phyloP scores from a whole-genome alignment of 1,140 invertebrate genomes.

The Rhopalosiphum maidis region DNA sequence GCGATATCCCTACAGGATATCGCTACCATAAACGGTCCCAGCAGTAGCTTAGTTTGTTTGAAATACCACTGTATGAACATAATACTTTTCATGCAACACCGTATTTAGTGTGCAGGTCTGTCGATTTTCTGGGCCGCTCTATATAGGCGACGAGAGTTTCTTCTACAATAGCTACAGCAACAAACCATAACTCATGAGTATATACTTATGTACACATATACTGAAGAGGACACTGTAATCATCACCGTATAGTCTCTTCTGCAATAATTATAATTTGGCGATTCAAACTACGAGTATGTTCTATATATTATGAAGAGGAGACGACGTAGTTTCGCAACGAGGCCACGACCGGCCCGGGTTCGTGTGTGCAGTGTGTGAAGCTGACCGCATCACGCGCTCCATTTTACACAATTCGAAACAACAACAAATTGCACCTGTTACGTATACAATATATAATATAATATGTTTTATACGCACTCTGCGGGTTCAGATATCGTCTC shows the following conservation, averaged over 20 bases:
- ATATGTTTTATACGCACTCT: neutral
- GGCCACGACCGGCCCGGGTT: neutral
- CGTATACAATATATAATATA: neutral
- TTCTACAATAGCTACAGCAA: neutral
- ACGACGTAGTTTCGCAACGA: constrained; percentile 14
- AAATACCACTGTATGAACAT: too few relatives aligned
- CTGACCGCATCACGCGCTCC: constrained; percentile 36
- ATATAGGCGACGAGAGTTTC: neutral
- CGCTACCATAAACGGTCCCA: neutral
- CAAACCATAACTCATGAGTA: neutral
- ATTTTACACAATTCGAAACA: constrained; percentile 26
- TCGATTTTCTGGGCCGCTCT: neutral
- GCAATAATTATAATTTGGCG: neutral
- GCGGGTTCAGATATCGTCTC: neutral
- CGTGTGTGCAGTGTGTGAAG: neutral
- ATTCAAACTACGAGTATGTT: neutral
- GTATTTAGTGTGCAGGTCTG: neutral
- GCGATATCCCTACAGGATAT: neutral
- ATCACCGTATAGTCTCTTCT: neutral
- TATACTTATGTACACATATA: neutral
- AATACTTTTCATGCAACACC: neutral
- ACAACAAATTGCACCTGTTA: constrained; percentile 25
- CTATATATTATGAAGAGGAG: neutral
- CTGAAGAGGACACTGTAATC: neutral
- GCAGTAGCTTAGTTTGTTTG: neutral